phyloP scores from a whole-genome alignment of 2,888 invertebrate species.

The Pollenia angustigena region DNA sequence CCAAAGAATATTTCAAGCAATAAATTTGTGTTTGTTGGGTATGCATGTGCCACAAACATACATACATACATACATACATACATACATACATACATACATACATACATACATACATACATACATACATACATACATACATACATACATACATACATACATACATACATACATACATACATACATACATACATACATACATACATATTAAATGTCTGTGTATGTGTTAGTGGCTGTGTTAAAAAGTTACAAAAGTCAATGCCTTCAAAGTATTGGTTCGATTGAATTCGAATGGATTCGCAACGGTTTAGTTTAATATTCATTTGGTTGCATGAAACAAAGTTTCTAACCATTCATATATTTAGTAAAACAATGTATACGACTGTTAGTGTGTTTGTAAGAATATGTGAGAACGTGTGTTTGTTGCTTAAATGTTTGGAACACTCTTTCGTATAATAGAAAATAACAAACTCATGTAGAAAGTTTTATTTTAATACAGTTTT shows the following conservation, averaged over 20 bases:
- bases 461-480: constrained; percentile 18
- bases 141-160: too few species aligned
- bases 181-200: neutral
- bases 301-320: constrained; percentile 41
- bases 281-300: constrained; percentile 31
- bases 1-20: too few species aligned
- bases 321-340: constrained; percentile 33
- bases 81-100: too few species aligned
- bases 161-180: too few species aligned
- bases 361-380: neutral
- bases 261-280: constrained; percentile 39
- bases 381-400: neutral
- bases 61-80: neutral
- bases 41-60: neutral
- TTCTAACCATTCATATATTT: constrained; percentile 20
- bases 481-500: constrained; percentile 11
- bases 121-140: too few species aligned
- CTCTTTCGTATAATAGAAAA: neutral
- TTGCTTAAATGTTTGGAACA: constrained; percentile 19
- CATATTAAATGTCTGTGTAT: neutral
- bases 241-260: constrained; percentile 69
- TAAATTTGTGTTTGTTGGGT: too few species aligned
- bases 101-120: too few species aligned
- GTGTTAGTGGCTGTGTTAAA: constrained; percentile 20
- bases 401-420: neutral